Base-by-base conservation (phyloP, 2,113 vertebrate genomes). In the Otis tarda region DNA sequence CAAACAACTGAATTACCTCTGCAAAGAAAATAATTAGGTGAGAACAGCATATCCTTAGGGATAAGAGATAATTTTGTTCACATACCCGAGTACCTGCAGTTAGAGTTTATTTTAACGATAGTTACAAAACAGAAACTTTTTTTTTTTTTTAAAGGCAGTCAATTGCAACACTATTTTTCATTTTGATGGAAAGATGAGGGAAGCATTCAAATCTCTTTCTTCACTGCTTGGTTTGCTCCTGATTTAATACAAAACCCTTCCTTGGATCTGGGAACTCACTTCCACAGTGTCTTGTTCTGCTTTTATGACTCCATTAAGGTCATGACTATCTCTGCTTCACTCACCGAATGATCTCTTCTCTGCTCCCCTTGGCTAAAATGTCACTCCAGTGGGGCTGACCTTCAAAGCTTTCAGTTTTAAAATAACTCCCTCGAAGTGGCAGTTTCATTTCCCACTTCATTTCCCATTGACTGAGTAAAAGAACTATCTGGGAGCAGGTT, bases 351-450 rank as follows among this genome's bases (percentile, higher is more conserved):
- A 95, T 90, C 60, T 85, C 64, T 87, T 56, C 41, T 87, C 21
- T 87, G 19, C 68, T 59, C 69, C 92, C 74, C 73, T 93, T 94
- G 91, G 88, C 49, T 90, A 87, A 97, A 90, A 94, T 81, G 83
- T 52, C 82, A 94, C 67, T 92, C 68, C 83, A 70, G 71, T 76
- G 84, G 87, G 86, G 61, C 68, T 77, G 86, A 94, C 95, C 93
- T 97, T 95, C 93, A 97, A 91, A 97, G 82, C 64, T 94, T 83
- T 68, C 94, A 60, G 85, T n/a, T 91, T 93, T 65, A 95, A 93
- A 96, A 73, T 70, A 94, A 95, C 90, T 95, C 24, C 17, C 78
- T 94, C 9, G 5, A 96, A 97, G 70, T 68, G 60, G 69, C 81
- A 89, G 75, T 64, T 89, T 91, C 75, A 79, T 76, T 67, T 56